Evolutionary conservation across 2,113 vertebrate genomes (phyloP).

Genomic region (Embiotoca jacksoni): DNA sequence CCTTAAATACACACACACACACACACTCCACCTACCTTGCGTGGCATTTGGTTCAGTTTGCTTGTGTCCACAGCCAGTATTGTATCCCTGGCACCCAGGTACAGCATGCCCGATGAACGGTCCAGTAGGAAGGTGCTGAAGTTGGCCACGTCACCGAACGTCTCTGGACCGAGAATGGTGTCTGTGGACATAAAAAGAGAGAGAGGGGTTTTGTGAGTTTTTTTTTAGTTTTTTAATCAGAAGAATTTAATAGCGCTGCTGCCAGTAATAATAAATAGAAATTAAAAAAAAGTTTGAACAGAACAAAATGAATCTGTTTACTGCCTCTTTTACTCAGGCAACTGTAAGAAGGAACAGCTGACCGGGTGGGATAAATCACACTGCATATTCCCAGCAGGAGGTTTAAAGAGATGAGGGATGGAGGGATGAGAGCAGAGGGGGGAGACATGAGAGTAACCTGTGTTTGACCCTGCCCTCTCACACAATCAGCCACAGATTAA

Average conservation of each 20-base stretch:
- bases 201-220: neutral
- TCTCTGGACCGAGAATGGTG: slow-evolving; percentile 36
- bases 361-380: slow-evolving; percentile 8
- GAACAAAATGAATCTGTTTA: neutral
- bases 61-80: slow-evolving; percentile 85
- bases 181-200: slow-evolving; percentile 29
- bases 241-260: no score
- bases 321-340: neutral
- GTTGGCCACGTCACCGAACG: slow-evolving; percentile 70
- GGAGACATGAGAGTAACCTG: slow-evolving; percentile 31
- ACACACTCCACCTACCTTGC: slow-evolving; percentile 59
- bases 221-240: neutral
- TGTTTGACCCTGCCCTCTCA: slow-evolving; percentile 38
- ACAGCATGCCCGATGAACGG: slow-evolving; percentile 79
- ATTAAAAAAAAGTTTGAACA: neutral
- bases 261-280: neutral
- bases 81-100: slow-evolving; percentile 86
- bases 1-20: neutral
- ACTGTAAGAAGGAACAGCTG: slow-evolving; percentile 3
- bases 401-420: slow-evolving; percentile 29
- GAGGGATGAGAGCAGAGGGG: neutral
- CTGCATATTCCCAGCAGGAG: slow-evolving; percentile 29
- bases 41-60: slow-evolving; percentile 59
- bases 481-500: slow-evolving; percentile 49
- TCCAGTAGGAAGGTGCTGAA: slow-evolving; percentile 88